Evolutionary conservation across 1,140 invertebrate species (phyloP).

Genomic region (Penaeus japonicus): DNA sequence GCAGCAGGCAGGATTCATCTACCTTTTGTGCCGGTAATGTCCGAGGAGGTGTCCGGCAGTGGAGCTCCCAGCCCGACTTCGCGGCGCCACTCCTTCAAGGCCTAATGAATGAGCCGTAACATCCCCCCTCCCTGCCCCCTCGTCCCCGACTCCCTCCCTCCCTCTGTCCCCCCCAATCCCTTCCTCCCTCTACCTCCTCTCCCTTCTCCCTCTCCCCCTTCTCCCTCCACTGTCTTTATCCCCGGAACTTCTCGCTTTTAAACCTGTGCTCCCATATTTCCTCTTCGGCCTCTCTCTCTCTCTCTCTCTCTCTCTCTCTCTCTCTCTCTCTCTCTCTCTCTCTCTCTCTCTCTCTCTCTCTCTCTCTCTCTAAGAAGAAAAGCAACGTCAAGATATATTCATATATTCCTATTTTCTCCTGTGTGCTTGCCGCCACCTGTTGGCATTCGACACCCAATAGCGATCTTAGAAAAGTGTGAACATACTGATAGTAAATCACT

Average conservation of each 20-base stretch:
- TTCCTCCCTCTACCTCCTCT: neutral
- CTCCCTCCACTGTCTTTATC: neutral
- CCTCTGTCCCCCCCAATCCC: neutral
- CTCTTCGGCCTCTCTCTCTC: neutral
- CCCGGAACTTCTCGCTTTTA: no score
- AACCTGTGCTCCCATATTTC: neutral
- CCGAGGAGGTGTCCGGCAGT: neutral
- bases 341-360: neutral
- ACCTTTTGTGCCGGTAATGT: constrained; percentile 22
- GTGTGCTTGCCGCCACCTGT: no score
- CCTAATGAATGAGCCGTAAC: constrained; percentile 37
- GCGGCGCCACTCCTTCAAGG: constrained; percentile 40
- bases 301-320: neutral
- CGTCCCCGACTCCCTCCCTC: neutral
- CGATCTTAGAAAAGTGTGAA: no score
- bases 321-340: neutral
- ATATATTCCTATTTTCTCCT: no score
- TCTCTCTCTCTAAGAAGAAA: no score
- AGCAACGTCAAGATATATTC: no score
- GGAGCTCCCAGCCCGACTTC: constrained; percentile 9
- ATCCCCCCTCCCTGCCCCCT: neutral
- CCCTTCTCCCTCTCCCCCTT: neutral
- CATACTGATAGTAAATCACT: no score
- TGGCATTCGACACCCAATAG: no score
- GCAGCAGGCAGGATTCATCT: neutral